These are phyloP conservation scores for Esox niger DNA, from an alignment of 2,113 vertebrate species.

Conservation along the genomic window DNA sequence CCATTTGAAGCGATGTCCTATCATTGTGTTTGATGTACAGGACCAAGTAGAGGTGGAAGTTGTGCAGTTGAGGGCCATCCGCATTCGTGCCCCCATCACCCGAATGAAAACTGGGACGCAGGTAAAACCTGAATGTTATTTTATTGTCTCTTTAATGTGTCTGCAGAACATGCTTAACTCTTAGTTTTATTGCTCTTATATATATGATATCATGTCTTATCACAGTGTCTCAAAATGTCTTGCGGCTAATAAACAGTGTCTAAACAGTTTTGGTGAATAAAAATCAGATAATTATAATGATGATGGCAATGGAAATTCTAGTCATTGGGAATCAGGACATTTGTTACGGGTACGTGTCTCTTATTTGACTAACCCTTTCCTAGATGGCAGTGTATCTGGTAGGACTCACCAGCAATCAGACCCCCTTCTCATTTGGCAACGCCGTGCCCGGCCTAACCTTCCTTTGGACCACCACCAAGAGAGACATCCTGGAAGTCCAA, in stretches of 20 bases:
- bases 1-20: not conserved
- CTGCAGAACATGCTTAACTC: not conserved
- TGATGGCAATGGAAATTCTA: too few relatives aligned
- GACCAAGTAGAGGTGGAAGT: constrained; percentile 91
- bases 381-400: constrained; percentile 89
- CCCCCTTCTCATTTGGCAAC: constrained; percentile 91
- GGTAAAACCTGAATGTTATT: constrained; percentile 60
- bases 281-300: too few relatives aligned
- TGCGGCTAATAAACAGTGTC: too few relatives aligned
- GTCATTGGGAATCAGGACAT: not conserved
- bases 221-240: too few relatives aligned
- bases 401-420: constrained; percentile 87
- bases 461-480: constrained; percentile 90
- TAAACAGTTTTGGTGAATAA: too few relatives aligned
- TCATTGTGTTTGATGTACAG: constrained; percentile 57
- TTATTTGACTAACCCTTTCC: constrained; percentile 12
- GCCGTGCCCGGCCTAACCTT: constrained; percentile 84
- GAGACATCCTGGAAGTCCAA: constrained; percentile 84
- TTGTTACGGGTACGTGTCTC: too few relatives aligned
- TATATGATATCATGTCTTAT: too few relatives aligned
- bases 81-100: constrained; percentile 87
- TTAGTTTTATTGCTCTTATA: too few relatives aligned
- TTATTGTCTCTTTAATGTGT: not conserved
- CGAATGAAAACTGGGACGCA: constrained; percentile 84
- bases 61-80: constrained; percentile 80